phyloP scores from a whole-genome alignment of 2,888 invertebrate genomes.

The Falcaria lacertinaria region DNA sequence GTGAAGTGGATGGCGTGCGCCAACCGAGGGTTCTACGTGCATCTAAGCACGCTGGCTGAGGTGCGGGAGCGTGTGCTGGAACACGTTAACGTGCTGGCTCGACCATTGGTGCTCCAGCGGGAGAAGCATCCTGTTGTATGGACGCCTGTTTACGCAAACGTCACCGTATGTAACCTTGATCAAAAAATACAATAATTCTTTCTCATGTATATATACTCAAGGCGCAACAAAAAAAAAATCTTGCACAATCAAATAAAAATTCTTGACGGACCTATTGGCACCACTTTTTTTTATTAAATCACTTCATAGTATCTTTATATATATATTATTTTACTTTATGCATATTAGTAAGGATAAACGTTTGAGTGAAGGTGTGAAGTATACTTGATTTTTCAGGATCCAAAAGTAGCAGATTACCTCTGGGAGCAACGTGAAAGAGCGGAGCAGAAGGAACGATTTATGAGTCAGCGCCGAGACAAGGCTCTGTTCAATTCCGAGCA shows the following conservation, averaged over 20 bases:
- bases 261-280: no score
- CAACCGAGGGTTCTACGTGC: slow-evolving; percentile 97
- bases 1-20: slow-evolving; percentile 99
- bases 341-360: no score
- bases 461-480: slow-evolving; percentile 82
- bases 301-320: no score
- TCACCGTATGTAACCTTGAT: slow-evolving; percentile 81
- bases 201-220: no score
- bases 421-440: slow-evolving; percentile 92
- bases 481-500: slow-evolving; percentile 80
- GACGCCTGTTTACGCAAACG: slow-evolving; percentile 97
- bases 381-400: slow-evolving; percentile 79
- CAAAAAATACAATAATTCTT: background rate
- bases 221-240: no score
- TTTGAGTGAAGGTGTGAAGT: no score
- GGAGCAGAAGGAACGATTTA: slow-evolving; percentile 87
- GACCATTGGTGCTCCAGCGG: slow-evolving; percentile 93
- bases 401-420: slow-evolving; percentile 93
- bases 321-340: no score
- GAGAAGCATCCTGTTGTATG: slow-evolving; percentile 95
- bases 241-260: no score
- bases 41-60: slow-evolving; percentile 97
- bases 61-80: slow-evolving; percentile 97
- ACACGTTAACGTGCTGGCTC: slow-evolving; percentile 97
- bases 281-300: no score